Conservation (phyloP, 2,888 invertebrate species). For the Morpho achilles region DNA sequence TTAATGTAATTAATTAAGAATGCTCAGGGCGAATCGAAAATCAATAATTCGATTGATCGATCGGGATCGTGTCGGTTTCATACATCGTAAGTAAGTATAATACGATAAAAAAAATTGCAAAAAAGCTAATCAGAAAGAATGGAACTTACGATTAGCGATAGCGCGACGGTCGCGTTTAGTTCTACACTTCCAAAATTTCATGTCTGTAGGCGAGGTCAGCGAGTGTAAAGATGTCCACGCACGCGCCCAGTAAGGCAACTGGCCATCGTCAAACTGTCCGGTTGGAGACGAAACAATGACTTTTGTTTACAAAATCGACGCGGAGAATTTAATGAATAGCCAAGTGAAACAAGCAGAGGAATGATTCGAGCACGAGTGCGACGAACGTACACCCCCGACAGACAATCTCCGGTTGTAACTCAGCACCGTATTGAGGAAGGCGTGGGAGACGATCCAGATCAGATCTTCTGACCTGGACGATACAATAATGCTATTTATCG, state of each 20-base stretch:
- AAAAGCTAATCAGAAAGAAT: background rate
- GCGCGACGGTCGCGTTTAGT: conserved; percentile 50
- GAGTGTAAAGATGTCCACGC: conserved; percentile 44
- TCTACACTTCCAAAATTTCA: conserved; percentile 74
- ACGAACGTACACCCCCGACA: conserved; percentile 55
- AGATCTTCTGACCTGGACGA: conserved; percentile 25
- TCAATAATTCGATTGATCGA: too few species aligned
- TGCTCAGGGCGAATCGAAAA: too few species aligned
- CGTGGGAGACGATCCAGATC: conserved; percentile 60
- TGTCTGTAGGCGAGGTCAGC: conserved; percentile 40
- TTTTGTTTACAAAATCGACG: conserved; percentile 74
- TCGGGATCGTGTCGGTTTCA: too few species aligned
- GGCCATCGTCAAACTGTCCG: conserved; percentile 65
- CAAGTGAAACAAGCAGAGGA: conserved; percentile 56
- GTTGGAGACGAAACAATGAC: conserved; percentile 69
- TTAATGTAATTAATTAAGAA: too few species aligned
- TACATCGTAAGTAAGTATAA: too few species aligned
- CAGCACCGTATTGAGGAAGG: conserved; percentile 48
- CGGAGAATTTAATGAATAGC: conserved; percentile 66
- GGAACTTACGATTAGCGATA: conserved; percentile 17
- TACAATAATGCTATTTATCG: conserved; percentile 2
- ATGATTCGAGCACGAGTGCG: conserved; percentile 59
- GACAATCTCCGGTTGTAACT: conserved; percentile 47
- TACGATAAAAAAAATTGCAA: too few species aligned
- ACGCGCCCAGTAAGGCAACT: conserved; percentile 60